Conservation (phyloP, 2,113 vertebrate species). For the Triplophysa siluroides region DNA sequence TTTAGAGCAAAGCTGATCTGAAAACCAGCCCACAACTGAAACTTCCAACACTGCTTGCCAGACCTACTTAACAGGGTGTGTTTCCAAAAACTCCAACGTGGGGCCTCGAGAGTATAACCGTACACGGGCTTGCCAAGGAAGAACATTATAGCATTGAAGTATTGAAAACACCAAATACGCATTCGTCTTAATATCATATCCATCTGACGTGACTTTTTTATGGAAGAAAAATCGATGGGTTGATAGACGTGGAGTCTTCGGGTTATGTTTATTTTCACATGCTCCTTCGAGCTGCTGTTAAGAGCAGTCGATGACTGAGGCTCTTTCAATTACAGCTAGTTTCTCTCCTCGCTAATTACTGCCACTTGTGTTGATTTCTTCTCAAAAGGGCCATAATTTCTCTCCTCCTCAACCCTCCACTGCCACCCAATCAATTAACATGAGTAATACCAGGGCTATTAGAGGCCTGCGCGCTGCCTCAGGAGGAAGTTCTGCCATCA, state of each 20-base stretch:
- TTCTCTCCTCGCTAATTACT: slow-evolving; percentile 61
- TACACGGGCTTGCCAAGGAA: slow-evolving; percentile 22
- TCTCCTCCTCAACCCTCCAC: slow-evolving; percentile 69
- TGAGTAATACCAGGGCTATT: slow-evolving; percentile 86
- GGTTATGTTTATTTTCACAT: slow-evolving; percentile 4
- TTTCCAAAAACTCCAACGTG: slow-evolving; percentile 60
- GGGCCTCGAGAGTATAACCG: slow-evolving; percentile 58
- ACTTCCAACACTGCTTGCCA: slow-evolving; percentile 63
- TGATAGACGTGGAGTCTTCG: neutral
- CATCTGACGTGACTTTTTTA: slow-evolving; percentile 22
- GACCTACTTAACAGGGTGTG: slow-evolving; percentile 66
- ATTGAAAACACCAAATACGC: slow-evolving; percentile 1
- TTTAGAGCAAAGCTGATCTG: slow-evolving; percentile 68
- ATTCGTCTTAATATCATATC: slow-evolving; percentile 5
- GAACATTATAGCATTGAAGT: slow-evolving; percentile 5
- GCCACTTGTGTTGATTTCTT: slow-evolving; percentile 58
- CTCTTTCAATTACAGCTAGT: slow-evolving; percentile 55
- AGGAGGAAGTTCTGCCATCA: slow-evolving; percentile 85
- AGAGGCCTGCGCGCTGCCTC: slow-evolving; percentile 78
- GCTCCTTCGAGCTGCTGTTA: slow-evolving; percentile 30
- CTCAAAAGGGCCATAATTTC: slow-evolving; percentile 64
- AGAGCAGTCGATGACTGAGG: slow-evolving; percentile 40
- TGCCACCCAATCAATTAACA: slow-evolving; percentile 86
- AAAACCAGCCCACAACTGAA: slow-evolving; percentile 72
- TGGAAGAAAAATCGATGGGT: slow-evolving; percentile 13